Evolutionary conservation across 2,113 vertebrate species (phyloP).

Genomic region (Alectura lathami): DNA sequence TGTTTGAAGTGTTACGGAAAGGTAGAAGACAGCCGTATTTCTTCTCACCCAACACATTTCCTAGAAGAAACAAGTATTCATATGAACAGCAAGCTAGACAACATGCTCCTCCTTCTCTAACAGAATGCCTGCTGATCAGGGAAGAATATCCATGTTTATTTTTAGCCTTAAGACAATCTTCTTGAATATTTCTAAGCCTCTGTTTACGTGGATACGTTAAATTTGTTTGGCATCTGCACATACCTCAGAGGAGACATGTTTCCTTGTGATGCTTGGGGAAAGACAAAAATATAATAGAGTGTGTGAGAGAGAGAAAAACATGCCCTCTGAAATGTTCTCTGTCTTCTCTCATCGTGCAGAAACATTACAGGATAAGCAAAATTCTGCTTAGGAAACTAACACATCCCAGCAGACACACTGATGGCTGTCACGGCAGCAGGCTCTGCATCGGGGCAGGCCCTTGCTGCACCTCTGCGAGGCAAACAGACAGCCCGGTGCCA

Average conservation of each 20-base stretch:
- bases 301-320: neutral
- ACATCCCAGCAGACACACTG: neutral
- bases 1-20: neutral
- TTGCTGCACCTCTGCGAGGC: fast-evolving
- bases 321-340: neutral
- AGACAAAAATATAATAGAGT: neutral
- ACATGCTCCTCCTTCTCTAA: neutral
- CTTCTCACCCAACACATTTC: neutral
- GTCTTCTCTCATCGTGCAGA: neutral
- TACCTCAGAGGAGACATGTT: conserved; percentile 40
- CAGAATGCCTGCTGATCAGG: conserved; percentile 1
- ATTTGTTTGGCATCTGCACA: conserved; percentile 41
- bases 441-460: neutral
- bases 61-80: neutral
- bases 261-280: conserved; percentile 21
- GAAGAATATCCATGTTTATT: conserved; percentile 8
- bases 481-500: no score
- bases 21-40: neutral
- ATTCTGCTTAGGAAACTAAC: neutral
- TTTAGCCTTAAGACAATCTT: conserved; percentile 14
- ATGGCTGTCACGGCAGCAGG: neutral
- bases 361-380: neutral
- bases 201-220: conserved; percentile 7
- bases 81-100: neutral
- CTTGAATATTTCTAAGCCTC: conserved; percentile 17